A percentile compares a stretch with the other conserved stretches of the same genome.
These are phyloP conservation scores for Paedocypris sp. DNA, from an alignment of 2,113 vertebrate species.

Conservation along the genomic window DNA sequence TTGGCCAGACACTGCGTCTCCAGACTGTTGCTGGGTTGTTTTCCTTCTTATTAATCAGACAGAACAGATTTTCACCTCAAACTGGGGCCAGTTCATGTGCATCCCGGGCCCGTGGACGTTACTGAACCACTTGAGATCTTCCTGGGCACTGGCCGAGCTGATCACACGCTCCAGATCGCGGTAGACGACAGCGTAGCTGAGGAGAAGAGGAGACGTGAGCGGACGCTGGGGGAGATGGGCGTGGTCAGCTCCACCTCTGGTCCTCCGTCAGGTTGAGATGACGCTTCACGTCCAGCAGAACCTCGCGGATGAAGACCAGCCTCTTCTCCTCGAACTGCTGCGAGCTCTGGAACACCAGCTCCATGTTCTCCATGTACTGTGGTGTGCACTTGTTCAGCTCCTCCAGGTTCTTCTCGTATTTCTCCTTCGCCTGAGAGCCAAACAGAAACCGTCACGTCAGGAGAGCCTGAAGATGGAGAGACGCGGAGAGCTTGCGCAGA, in stretches of 20 bases:
- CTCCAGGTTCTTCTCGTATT: slow-evolving; percentile 85
- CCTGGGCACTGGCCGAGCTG: slow-evolving; percentile 72
- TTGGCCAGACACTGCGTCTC: no score
- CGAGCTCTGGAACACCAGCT: slow-evolving; percentile 84
- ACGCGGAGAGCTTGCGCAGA: slow-evolving; percentile 33
- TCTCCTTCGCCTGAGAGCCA: slow-evolving; percentile 75
- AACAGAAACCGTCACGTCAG: neutral
- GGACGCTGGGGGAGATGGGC: no score
- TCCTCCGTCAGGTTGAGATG: slow-evolving; percentile 88
- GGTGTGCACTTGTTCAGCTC: slow-evolving; percentile 83
- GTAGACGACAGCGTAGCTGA: slow-evolving; percentile 79
- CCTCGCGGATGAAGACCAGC: slow-evolving; percentile 82
- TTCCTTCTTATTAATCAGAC: neutral
- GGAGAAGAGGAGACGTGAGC: neutral
- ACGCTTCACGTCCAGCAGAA: slow-evolving; percentile 84
- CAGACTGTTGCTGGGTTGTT: neutral
- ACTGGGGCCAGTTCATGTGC: slow-evolving; percentile 96
- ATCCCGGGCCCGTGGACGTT: slow-evolving; percentile 77
- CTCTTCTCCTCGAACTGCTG: slow-evolving; percentile 95
- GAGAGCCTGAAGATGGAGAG: neutral
- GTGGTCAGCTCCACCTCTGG: no score
- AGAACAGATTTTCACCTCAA: slow-evolving; percentile 69
- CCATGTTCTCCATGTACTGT: slow-evolving; percentile 90
- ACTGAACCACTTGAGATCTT: slow-evolving; percentile 92
- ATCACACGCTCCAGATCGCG: slow-evolving; percentile 80